Conservation (phyloP, 2,797 vertebrate genomes). For the Spea hammondii region DNA sequence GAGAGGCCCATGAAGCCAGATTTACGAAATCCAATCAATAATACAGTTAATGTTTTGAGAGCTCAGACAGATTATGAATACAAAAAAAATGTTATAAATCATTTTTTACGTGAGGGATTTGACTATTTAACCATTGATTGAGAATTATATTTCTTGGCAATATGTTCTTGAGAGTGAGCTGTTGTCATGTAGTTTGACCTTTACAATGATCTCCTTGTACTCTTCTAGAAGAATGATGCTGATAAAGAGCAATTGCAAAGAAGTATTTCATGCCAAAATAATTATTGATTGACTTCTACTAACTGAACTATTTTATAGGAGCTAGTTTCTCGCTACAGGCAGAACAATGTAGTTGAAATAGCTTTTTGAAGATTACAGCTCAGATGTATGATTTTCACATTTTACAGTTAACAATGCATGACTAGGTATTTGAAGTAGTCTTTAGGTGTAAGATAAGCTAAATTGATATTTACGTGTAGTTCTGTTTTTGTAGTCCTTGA, state of each 20-base stretch:
- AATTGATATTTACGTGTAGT: slow-evolving; percentile 3
- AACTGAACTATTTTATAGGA: slow-evolving; percentile 38
- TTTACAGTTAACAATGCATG: slow-evolving; percentile 32
- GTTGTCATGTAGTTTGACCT: slow-evolving; percentile 58
- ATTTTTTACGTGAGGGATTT: slow-evolving; percentile 7
- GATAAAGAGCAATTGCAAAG: slow-evolving; percentile 35
- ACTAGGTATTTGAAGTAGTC: slow-evolving; percentile 6
- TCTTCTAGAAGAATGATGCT: slow-evolving; percentile 56
- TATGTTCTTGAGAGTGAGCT: slow-evolving; percentile 31
- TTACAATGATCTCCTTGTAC: slow-evolving; percentile 62
- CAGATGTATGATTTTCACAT: slow-evolving; percentile 20
- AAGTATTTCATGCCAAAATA: slow-evolving; percentile 40
- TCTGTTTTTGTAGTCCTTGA: neutral
- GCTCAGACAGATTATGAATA: neutral
- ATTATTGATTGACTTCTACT: slow-evolving; percentile 41
- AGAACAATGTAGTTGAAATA: slow-evolving; percentile 35
- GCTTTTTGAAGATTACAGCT: slow-evolving; percentile 20
- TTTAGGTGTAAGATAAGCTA: neutral
- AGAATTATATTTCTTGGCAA: slow-evolving; percentile 13
- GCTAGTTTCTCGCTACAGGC: slow-evolving; percentile 26
- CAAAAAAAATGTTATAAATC: neutral
- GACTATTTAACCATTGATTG: slow-evolving; percentile 17
- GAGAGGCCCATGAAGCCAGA: too few species aligned
- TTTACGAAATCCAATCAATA: too few species aligned
- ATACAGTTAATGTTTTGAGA: neutral